Evolutionary conservation across 2,113 vertebrate genomes (phyloP), one percentile per base, ranked within the genome.

Genomic region (Syngnathoides biaculeatus): DNA sequence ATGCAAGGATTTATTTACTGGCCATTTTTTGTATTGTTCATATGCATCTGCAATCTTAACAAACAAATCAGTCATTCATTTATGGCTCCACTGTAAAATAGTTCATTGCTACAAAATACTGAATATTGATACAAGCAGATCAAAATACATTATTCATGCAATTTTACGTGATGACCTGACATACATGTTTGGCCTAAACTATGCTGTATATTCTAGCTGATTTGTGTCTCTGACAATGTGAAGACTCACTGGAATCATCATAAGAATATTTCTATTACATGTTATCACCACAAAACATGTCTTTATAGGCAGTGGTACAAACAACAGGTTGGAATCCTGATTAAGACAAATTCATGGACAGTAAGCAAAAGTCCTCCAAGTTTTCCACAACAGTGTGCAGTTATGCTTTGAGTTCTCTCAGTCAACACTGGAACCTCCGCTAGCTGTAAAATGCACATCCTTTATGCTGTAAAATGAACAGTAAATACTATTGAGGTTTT

Each of bases 401-500:
- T 8, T 22, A n/a, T 26, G 61, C 42, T 19, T 45, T 43, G 15
- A 26, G 5, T 7, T 45, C 35, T 2, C 14, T 45, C 20, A 52
- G 3, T 12, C 38, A 6, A 13, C 10, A 10, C 20, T 8, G 17
- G 64, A 12, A 24, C 50, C 69, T n/a, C 26, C 30, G 24, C 13
- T 69, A 50, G 68, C 65, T 79, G 77, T 68, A 68, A 77, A 76
- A 73, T 53, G 66, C 65, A 84, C 27, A 65, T 15, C 68, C 43
- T 75, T 78, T 81, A 80, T 3, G 27, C 83, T 84, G 81, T 27
- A 75, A 79, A 78, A 62, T 13, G 52, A 20, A 78, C 42, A 40
- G 6, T 27, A n/a, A 22, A 52, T 22, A 52, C 48, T 22, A 22
- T 22, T 52, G 48, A 47, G 1, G 20, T 50, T 10, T 3, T 52